phyloP scores from a whole-genome alignment of 2,113 vertebrate species.

The Pan troglodytes region DNA sequence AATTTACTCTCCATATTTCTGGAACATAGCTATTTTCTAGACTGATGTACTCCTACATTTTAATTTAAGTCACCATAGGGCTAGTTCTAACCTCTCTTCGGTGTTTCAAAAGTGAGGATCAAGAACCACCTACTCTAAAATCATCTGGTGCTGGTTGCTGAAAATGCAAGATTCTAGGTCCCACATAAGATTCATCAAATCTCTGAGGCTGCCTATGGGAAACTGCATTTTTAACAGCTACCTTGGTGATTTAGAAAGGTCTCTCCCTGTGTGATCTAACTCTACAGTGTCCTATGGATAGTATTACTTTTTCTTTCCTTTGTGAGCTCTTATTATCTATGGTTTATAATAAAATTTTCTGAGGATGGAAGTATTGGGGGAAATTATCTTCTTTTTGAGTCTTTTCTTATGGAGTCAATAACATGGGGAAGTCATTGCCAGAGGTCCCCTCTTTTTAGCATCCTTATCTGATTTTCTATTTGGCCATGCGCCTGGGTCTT shows the following conservation, averaged over 20 bases:
- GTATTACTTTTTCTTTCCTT: neutral
- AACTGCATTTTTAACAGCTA: conserved; percentile 1
- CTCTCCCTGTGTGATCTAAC: neutral
- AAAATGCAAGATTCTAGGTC: neutral
- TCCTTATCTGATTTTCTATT: neutral
- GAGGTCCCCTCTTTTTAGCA: neutral
- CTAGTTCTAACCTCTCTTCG: neutral
- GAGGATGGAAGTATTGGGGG: neutral
- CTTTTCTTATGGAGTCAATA: neutral
- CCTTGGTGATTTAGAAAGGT: neutral
- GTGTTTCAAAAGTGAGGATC: neutral
- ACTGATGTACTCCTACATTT: neutral
- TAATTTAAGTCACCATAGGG: neutral
- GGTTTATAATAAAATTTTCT: conserved; percentile 4
- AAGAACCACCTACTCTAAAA: neutral
- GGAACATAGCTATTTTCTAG: neutral
- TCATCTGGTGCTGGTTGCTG: neutral
- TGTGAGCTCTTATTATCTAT: neutral
- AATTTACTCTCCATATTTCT: neutral
- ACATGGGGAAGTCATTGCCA: neutral
- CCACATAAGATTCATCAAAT: neutral
- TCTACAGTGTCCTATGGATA: neutral
- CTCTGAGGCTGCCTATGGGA: neutral
- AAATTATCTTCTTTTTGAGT: neutral
- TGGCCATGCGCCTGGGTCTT: neutral